phyloP scores from a whole-genome alignment of 2,888 invertebrate genomes.

The Philereme transversata region DNA sequence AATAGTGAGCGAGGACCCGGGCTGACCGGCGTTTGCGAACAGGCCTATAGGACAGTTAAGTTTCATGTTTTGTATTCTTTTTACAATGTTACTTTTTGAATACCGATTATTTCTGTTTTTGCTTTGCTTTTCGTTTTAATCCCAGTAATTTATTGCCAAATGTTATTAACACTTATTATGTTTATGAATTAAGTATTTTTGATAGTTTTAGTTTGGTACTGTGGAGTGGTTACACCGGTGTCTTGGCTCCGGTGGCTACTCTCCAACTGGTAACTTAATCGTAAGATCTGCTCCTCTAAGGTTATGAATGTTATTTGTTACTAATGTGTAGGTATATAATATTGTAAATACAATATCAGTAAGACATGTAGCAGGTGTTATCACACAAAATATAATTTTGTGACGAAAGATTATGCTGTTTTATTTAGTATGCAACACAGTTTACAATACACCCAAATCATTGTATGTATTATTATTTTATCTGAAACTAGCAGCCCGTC shows the following conservation, averaged over 20 bases:
- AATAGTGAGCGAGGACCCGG: conserved; percentile 36
- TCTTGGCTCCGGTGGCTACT: conserved; percentile 32
- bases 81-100: conserved; percentile 63
- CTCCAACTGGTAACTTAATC: conserved; percentile 57
- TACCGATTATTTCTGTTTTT: conserved; percentile 62
- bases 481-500: too few species aligned
- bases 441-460: too few species aligned
- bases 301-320: conserved; percentile 84
- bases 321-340: conserved; percentile 83
- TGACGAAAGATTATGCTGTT: conserved; percentile 66
- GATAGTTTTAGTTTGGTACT: conserved; percentile 47
- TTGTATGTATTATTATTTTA: too few species aligned
- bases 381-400: conserved; percentile 85
- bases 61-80: conserved; percentile 68
- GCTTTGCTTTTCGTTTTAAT: conserved; percentile 75
- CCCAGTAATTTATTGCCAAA: conserved; percentile 83
- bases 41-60: conserved; percentile 62
- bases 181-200: conserved; percentile 62
- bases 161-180: conserved; percentile 77
- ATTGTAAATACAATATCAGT: conserved; percentile 81
- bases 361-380: conserved; percentile 85
- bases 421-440: too few species aligned
- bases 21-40: conserved; percentile 39
- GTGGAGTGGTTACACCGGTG: conserved; percentile 28
- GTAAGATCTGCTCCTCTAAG: conserved; percentile 82